These are phyloP conservation scores for Dasyornis broadbenti DNA, from an alignment of 2,113 vertebrate species.

Conservation along the genomic window DNA sequence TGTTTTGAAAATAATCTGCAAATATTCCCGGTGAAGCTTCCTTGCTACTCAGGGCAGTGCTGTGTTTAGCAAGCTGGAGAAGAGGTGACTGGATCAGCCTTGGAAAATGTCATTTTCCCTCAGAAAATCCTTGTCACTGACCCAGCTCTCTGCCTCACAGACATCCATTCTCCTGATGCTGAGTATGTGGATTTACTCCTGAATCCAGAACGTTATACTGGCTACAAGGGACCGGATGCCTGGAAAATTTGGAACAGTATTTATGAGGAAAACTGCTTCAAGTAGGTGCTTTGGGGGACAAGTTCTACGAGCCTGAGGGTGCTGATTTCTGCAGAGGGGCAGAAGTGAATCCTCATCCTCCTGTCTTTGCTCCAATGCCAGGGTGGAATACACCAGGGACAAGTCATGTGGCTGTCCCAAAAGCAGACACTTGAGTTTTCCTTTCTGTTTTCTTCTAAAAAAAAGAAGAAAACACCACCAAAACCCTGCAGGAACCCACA, in stretches of 20 bases:
- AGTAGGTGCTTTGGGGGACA: slow-evolving; percentile 64
- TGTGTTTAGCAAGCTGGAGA: neutral
- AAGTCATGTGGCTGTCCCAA: neutral
- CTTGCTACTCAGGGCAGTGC: neutral
- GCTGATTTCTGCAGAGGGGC: neutral
- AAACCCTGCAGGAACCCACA: neutral
- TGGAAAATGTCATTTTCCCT: neutral
- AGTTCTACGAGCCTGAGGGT: neutral
- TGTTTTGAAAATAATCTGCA: neutral
- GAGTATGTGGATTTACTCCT: slow-evolving; percentile 80
- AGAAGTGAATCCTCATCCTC: neutral
- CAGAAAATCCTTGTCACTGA: neutral
- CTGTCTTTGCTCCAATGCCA: neutral
- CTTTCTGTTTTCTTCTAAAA: neutral
- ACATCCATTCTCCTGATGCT: slow-evolving; percentile 75
- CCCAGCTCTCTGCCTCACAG: slow-evolving; percentile 30
- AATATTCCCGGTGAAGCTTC: neutral
- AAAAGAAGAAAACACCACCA: neutral
- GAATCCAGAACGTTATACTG: slow-evolving; percentile 80
- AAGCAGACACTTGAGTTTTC: neutral
- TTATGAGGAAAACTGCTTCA: slow-evolving; percentile 84
- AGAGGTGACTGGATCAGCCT: neutral
- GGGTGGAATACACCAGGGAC: neutral
- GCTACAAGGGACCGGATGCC: slow-evolving; percentile 77
- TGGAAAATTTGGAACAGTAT: slow-evolving; percentile 84